These are phyloP conservation scores for Spea hammondii DNA, from an alignment of 2,797 vertebrate species.

Conservation along the genomic window DNA sequence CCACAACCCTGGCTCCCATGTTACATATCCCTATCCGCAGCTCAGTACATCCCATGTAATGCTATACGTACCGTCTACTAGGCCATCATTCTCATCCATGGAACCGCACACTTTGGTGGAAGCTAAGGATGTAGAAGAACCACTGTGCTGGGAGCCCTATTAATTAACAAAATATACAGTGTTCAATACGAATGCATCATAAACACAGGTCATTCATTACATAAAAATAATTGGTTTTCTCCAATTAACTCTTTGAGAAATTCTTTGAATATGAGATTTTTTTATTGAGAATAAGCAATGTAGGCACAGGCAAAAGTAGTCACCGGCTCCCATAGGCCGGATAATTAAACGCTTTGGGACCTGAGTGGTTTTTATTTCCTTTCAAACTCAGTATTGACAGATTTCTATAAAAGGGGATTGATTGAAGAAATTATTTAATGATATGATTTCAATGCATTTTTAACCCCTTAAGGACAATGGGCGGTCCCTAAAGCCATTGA, in stretches of 20 bases:
- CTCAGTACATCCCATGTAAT: no score
- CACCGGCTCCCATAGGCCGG: background rate
- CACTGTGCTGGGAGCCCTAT: conserved; percentile 92
- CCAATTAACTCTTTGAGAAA: background rate
- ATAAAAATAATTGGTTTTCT: background rate
- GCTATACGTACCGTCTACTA: conserved; percentile 76
- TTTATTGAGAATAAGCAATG: background rate
- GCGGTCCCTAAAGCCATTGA: no score
- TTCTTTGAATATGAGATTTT: conserved; percentile 15
- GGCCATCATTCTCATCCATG: conserved; percentile 92
- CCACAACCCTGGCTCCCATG: no score
- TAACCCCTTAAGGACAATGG: no score
- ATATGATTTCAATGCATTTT: no score
- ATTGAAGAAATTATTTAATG: background rate
- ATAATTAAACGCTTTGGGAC: background rate
- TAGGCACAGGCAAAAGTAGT: conserved; percentile 4
- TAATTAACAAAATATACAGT: conserved; percentile 53
- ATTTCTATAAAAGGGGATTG: background rate
- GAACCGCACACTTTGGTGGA: conserved; percentile 98
- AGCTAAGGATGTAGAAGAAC: conserved; percentile 92
- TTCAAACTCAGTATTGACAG: background rate
- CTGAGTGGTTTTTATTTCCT: background rate
- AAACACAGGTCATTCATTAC: background rate
- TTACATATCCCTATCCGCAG: no score
- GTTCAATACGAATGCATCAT: conserved; percentile 2